A percentile compares a stretch with the other conserved stretches of the same genome.
These are phyloP conservation scores for Eupithecia tripunctaria DNA, from an alignment of 2,888 invertebrate genomes.

Conservation along the genomic window DNA sequence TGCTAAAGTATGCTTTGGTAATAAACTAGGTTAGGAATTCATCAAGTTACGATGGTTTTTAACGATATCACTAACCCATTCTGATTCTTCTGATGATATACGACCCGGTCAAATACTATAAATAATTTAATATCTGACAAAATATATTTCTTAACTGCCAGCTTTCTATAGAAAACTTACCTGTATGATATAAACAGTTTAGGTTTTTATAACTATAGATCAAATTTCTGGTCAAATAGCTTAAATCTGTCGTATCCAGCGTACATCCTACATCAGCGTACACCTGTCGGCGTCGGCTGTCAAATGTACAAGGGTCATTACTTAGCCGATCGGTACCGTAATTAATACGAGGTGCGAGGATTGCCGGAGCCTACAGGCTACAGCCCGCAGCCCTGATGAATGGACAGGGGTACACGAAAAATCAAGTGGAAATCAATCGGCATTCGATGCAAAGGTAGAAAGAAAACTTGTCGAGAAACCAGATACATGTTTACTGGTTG, in stretches of 20 bases:
- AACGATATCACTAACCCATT: neutral
- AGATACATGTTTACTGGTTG: neutral
- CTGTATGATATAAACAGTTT: neutral
- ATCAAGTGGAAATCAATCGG: slow-evolving; percentile 1
- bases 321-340: slow-evolving; percentile 77
- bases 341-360: slow-evolving; percentile 68
- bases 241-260: slow-evolving; percentile 38
- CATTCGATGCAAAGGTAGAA: neutral
- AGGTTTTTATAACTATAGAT: neutral
- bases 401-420: neutral
- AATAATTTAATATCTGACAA: neutral
- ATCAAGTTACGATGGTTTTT: neutral
- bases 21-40: neutral
- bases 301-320: slow-evolving; percentile 84
- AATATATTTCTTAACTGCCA: neutral
- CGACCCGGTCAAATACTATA: neutral
- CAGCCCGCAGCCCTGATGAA: slow-evolving; percentile 12
- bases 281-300: slow-evolving; percentile 74
- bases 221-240: neutral
- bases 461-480: neutral
- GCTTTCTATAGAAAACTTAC: neutral
- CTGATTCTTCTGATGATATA: no score
- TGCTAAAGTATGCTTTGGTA: neutral
- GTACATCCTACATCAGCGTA: slow-evolving; percentile 12
- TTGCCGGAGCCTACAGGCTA: slow-evolving; percentile 26